Evolutionary conservation across 2,888 invertebrate genomes (phyloP).

Genomic region (Acleris laterana): DNA sequence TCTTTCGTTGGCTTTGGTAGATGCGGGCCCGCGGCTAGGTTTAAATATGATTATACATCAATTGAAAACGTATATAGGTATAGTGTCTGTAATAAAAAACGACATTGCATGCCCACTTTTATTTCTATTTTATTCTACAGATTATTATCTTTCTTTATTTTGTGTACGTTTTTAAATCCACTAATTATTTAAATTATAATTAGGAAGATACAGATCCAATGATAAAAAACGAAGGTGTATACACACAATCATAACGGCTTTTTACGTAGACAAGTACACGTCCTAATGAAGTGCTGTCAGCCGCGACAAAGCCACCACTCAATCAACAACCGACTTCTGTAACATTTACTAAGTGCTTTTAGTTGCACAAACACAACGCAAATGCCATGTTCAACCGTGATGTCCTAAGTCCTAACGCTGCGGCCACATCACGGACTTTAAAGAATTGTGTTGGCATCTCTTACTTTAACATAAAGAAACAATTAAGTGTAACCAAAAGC

Average conservation of each 20-base stretch:
- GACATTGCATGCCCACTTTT: too few species aligned
- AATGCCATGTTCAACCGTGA: slow-evolving; percentile 8
- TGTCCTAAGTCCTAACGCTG: neutral
- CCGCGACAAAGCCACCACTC: slow-evolving; percentile 29
- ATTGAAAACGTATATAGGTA: neutral
- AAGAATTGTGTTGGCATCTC: too few species aligned
- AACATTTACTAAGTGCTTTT: slow-evolving; percentile 37
- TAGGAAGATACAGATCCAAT: too few species aligned
- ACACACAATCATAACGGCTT: slow-evolving; percentile 6
- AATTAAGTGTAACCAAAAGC: too few species aligned
- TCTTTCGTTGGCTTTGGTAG: slow-evolving; percentile 29
- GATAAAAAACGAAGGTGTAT: too few species aligned
- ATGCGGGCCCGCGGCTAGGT: slow-evolving; percentile 12
- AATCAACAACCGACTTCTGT: slow-evolving; percentile 32
- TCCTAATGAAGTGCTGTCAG: slow-evolving; percentile 29
- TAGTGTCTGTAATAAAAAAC: neutral
- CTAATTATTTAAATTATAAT: too few species aligned
- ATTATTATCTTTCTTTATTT: too few species aligned
- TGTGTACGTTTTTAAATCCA: too few species aligned
- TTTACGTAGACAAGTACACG: slow-evolving; percentile 21
- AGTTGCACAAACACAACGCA: slow-evolving; percentile 33
- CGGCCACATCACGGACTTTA: too few species aligned
- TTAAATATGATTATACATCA: slow-evolving; percentile 10
- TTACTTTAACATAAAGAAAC: too few species aligned
- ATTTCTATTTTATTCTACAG: neutral